Conservation (phyloP, 2,888 invertebrate genomes). For the Eupithecia insigniata region DNA sequence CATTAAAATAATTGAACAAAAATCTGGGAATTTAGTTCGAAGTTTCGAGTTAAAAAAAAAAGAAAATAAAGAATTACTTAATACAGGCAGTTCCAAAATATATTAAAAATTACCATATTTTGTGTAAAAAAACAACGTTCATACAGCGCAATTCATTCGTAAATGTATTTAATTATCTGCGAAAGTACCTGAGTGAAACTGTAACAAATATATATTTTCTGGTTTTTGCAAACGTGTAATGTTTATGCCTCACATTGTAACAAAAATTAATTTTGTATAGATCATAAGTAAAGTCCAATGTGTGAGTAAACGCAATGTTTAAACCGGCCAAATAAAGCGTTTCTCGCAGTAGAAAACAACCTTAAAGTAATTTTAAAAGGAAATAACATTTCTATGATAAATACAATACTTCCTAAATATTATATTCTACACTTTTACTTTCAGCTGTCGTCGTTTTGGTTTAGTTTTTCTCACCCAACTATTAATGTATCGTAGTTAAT, state of each 20-base stretch:
- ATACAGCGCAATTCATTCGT: too few relatives aligned
- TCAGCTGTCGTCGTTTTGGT: constrained; percentile 1
- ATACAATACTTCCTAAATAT: constrained; percentile 29
- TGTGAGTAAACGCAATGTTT: background rate
- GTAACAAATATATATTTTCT: background rate
- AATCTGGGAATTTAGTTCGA: background rate
- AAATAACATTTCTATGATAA: constrained; percentile 16
- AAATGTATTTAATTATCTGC: too few relatives aligned
- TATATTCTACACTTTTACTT: constrained; percentile 13
- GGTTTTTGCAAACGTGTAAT: background rate
- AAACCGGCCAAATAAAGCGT: background rate
- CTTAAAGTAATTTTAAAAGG: constrained; percentile 9
- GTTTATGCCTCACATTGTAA: background rate
- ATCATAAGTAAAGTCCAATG: too few relatives aligned
- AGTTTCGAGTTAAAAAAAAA: background rate
- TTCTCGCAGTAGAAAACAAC: constrained; percentile 11
- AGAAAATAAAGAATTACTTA: too few relatives aligned
- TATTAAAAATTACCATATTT: too few relatives aligned
- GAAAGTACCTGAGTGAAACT: too few relatives aligned
- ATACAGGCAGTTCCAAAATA: background rate
- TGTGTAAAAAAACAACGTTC: too few relatives aligned
- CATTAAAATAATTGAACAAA: background rate
- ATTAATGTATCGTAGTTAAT: background rate
- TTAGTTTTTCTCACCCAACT: background rate
- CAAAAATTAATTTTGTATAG: background rate